Conservation (phyloP, 1,140 invertebrate genomes). For the Drosophila nasuta region DNA sequence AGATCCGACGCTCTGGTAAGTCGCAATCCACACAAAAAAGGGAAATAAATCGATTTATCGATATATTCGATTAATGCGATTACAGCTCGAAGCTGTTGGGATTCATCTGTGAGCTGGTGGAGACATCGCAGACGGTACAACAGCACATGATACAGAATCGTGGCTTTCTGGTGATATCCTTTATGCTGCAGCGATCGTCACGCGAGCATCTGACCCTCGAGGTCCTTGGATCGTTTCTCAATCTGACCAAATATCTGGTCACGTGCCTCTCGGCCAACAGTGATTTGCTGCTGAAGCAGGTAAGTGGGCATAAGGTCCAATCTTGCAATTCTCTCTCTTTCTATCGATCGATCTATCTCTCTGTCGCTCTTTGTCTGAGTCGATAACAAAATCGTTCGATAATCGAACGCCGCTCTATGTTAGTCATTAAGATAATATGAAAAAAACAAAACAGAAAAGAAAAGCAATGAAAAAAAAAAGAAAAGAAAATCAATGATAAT, state of each 20-base stretch:
- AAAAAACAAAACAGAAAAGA: background rate
- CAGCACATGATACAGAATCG: slow-evolving; percentile 99
- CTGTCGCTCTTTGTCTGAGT: background rate
- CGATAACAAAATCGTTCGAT: slow-evolving; percentile 7
- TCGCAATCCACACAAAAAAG: background rate
- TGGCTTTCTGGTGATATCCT: slow-evolving; percentile 99
- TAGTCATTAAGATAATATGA: slow-evolving; percentile 24
- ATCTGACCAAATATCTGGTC: slow-evolving; percentile 98
- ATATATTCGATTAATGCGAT: background rate
- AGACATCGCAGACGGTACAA: slow-evolving; percentile 98
- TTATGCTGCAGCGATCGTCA: slow-evolving; percentile 96
- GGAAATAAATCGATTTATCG: background rate
- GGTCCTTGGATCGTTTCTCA: slow-evolving; percentile 96
- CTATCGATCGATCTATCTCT: background rate
- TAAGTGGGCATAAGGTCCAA: slow-evolving; percentile 78
- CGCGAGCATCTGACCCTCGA: slow-evolving; percentile 97
- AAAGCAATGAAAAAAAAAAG: background rate
- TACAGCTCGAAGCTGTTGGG: slow-evolving; percentile 97
- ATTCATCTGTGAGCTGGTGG: slow-evolving; percentile 98
- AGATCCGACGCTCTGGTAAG: slow-evolving; percentile 94
- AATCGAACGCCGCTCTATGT: slow-evolving; percentile 31
- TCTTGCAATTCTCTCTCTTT: background rate
- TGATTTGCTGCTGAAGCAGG: slow-evolving; percentile 97
- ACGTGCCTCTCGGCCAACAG: slow-evolving; percentile 96
- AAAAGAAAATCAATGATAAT: background rate